Percentiles rank a stretch among this genome's conserved stretches.
Evolutionary conservation across 1,140 invertebrate genomes (phyloP).

Genomic region (Trichonephila clavata): DNA sequence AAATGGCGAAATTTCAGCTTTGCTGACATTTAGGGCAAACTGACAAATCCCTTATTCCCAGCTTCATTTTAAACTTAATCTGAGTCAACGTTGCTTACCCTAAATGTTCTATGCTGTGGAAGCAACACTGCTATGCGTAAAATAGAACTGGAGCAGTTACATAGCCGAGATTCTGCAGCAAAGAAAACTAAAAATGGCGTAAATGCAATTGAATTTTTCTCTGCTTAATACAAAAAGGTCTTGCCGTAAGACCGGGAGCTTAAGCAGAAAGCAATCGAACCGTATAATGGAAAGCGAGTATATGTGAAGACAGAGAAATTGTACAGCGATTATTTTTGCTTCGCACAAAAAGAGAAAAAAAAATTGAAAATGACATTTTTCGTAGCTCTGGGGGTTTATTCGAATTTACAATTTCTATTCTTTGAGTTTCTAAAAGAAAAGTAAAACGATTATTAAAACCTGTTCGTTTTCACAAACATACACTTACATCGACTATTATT

Average conservation of each 20-base stretch:
- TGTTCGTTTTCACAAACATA: neutral
- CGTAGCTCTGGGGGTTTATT: neutral
- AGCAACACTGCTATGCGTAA: neutral
- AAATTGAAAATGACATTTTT: neutral
- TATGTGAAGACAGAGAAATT: constrained; percentile 36
- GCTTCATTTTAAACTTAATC: constrained; percentile 62
- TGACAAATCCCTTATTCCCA: constrained; percentile 49
- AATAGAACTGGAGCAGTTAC: neutral
- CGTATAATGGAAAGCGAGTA: constrained; percentile 34
- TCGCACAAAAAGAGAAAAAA: neutral
- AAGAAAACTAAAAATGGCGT: neutral
- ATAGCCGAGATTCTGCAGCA: neutral
- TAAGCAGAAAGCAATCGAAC: constrained; percentile 31
- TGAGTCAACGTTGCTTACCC: constrained; percentile 28
- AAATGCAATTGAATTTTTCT: constrained; percentile 56
- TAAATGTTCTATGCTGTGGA: neutral
- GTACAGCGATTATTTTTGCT: neutral
- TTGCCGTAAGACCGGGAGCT: neutral
- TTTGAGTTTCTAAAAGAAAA: neutral
- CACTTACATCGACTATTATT: neutral
- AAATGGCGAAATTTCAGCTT: neutral
- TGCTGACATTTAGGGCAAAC: neutral
- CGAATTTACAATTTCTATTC: neutral
- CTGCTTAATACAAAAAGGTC: constrained; percentile 27
- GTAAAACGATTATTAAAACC: neutral